Conservation (phyloP, 2,113 vertebrate species). For the Catharus bicknelli region DNA sequence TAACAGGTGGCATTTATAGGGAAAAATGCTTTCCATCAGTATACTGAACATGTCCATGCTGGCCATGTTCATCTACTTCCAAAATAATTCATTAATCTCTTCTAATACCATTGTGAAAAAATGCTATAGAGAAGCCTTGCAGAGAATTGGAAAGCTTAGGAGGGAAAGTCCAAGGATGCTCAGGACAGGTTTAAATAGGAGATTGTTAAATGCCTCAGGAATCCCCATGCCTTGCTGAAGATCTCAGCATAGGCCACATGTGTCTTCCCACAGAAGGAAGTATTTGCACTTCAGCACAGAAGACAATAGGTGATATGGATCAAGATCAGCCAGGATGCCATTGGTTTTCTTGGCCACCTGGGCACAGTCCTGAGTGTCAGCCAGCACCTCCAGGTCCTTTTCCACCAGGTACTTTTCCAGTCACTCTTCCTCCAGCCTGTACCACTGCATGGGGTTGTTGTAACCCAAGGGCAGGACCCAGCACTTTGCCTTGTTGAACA, state of each 20-base stretch:
- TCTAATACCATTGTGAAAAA: neutral
- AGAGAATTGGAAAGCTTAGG: neutral
- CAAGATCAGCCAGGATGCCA: neutral
- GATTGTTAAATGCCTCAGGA: neutral
- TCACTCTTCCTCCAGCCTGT: neutral
- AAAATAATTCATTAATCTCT: neutral
- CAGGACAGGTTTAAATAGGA: neutral
- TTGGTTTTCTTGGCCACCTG: neutral
- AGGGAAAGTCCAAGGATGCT: neutral
- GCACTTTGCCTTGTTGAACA: neutral
- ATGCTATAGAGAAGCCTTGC: neutral
- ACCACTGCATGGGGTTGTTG: neutral
- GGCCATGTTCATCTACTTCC: neutral
- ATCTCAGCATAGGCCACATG: neutral
- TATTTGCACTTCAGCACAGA: neutral
- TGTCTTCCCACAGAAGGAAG: neutral
- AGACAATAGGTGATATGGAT: neutral
- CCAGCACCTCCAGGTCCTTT: neutral
- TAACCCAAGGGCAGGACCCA: neutral
- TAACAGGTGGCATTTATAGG: neutral
- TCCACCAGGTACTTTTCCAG: neutral
- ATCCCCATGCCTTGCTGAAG: neutral
- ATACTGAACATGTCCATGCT: neutral
- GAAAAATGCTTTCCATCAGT: neutral
- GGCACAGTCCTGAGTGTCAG: neutral